Evolutionary conservation across 2,888 invertebrate genomes (phyloP).

Genomic region (Acanthosepion lycidas): DNA sequence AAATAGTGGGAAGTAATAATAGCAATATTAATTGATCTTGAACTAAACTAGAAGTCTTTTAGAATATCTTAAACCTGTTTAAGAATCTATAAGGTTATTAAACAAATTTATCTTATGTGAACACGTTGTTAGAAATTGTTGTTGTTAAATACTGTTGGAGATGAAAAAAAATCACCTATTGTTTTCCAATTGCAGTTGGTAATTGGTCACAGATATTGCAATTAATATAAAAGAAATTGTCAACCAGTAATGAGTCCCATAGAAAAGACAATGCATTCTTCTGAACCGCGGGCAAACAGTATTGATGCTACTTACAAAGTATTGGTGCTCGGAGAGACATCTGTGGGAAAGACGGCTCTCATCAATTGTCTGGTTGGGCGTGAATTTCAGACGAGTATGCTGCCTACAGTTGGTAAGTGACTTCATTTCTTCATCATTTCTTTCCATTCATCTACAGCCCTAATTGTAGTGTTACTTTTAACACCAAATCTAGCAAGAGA

Average conservation of each 20-base stretch:
- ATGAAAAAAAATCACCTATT: background rate
- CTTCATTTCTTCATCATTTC: background rate
- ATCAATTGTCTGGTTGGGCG: slow-evolving; percentile 62
- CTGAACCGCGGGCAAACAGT: background rate
- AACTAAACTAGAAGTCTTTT: no score
- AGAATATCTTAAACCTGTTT: no score
- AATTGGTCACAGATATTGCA: background rate
- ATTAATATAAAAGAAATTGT: background rate
- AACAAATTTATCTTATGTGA: no score
- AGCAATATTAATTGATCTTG: no score
- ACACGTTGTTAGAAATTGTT: no score
- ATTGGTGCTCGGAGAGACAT: slow-evolving; percentile 69
- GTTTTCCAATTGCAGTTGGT: background rate
- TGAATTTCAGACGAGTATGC: slow-evolving; percentile 60
- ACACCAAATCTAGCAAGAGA: no score
- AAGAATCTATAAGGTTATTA: no score
- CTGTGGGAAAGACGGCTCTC: slow-evolving; percentile 70
- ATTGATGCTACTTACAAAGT: slow-evolving; percentile 66
- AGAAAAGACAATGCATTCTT: background rate
- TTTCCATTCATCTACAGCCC: background rate
- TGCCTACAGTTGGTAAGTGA: slow-evolving; percentile 67
- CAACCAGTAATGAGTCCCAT: background rate
- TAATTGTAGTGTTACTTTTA: background rate
- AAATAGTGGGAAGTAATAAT: no score
- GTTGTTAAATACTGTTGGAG: no score